Percentiles rank a stretch among this genome's conserved stretches.
Conservation (phyloP, 2,113 vertebrate species). For the Ammodytes dubius region DNA sequence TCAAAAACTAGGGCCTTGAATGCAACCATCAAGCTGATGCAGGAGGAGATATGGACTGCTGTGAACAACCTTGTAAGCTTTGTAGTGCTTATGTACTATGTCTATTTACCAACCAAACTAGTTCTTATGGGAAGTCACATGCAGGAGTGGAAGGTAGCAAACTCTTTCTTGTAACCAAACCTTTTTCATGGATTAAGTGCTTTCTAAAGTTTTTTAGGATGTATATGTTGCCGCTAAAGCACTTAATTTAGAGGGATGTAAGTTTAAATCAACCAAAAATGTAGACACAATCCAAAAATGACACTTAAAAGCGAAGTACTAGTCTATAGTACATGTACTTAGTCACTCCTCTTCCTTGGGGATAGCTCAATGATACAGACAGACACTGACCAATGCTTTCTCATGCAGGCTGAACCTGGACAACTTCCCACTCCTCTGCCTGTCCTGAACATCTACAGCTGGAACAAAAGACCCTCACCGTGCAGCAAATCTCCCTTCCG, state of each 20-base stretch:
- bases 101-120: not conserved
- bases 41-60: fast-evolving
- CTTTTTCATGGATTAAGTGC: not conserved
- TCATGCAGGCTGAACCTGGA: not conserved
- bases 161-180: not conserved
- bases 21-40: fast-evolving
- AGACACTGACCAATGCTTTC: not conserved
- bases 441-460: not conserved
- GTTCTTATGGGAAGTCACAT: not conserved
- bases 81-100: not conserved
- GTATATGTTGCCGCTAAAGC: no score
- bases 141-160: not conserved
- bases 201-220: not conserved
- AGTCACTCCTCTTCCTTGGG: not conserved
- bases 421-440: not conserved
- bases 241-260: not conserved
- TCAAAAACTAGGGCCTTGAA: fast-evolving
- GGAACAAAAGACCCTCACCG: not conserved
- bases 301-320: not conserved
- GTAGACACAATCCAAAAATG: not conserved
- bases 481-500: not conserved
- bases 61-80: not conserved
- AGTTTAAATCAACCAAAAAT: not conserved
- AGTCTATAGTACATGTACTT: not conserved
- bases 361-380: not conserved